A percentile compares a stretch with the other conserved stretches of the same genome.
Evolutionary conservation across 1,140 invertebrate species (phyloP).

Genomic region (Diprion similis): DNA sequence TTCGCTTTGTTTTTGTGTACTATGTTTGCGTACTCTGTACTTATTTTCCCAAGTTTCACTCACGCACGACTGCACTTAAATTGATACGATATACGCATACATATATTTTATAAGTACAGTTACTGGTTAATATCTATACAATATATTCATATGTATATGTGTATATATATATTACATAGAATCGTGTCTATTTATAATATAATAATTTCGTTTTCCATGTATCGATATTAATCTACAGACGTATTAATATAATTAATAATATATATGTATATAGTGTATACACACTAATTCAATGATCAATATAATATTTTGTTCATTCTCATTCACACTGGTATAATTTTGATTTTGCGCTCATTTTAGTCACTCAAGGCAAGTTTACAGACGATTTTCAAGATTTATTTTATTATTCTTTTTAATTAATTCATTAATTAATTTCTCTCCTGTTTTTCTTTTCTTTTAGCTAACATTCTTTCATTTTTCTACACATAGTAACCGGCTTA

Average conservation of each 20-base stretch:
- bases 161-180: constrained; percentile 34
- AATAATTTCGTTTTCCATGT: constrained; percentile 11
- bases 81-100: too few species aligned
- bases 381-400: constrained; percentile 14
- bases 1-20: neutral
- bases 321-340: constrained; percentile 46
- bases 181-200: neutral
- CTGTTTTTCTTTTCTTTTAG: neutral
- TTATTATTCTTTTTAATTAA: neutral
- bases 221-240: constrained; percentile 9
- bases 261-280: constrained; percentile 20
- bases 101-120: too few species aligned
- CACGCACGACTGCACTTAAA: neutral
- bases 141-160: constrained; percentile 38
- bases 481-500: too few species aligned
- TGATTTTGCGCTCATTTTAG: constrained; percentile 61
- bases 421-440: neutral
- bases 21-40: constrained; percentile 10
- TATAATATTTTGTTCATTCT: constrained; percentile 24
- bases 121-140: too few species aligned
- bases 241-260: constrained; percentile 20
- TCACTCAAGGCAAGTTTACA: constrained; percentile 56
- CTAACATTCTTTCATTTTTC: neutral
- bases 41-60: constrained; percentile 10
- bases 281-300: constrained; percentile 12